These are phyloP conservation scores for Myiozetetes cayanensis DNA, from an alignment of 2,113 vertebrate species.

Conservation along the genomic window DNA sequence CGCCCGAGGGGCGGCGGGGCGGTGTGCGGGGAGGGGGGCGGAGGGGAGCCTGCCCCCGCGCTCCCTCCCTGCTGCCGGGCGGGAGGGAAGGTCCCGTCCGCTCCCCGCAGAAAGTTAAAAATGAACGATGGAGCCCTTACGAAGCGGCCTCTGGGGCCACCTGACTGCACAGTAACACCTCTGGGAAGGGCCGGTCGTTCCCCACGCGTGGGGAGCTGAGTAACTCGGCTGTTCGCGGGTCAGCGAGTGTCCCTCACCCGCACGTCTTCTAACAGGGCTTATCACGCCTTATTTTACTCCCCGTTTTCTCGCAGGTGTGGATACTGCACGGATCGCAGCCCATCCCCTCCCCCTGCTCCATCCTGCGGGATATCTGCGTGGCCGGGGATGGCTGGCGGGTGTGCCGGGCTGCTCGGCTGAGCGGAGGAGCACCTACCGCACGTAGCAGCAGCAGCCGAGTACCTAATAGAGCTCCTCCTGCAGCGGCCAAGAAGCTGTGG, in stretches of 20 bases:
- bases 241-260: too few species aligned
- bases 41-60: too few species aligned
- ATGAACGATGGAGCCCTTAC: too few species aligned
- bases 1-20: background rate
- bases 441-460: background rate
- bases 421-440: background rate
- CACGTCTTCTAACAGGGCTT: background rate
- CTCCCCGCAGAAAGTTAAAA: background rate
- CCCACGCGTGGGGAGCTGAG: background rate
- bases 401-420: background rate
- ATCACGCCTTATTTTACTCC: background rate
- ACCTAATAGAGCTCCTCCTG: background rate
- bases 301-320: background rate
- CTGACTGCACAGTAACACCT: background rate
- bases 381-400: rapidly evolving
- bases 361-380: rapidly evolving
- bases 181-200: background rate
- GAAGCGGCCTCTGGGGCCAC: background rate
- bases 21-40: too few species aligned
- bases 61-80: background rate
- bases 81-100: background rate
- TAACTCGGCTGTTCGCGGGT: background rate
- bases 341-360: background rate
- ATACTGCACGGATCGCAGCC: rapidly evolving
- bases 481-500: background rate